Conservation (phyloP, 2,797 vertebrate genomes). For the Thalassophryne amazonica region DNA sequence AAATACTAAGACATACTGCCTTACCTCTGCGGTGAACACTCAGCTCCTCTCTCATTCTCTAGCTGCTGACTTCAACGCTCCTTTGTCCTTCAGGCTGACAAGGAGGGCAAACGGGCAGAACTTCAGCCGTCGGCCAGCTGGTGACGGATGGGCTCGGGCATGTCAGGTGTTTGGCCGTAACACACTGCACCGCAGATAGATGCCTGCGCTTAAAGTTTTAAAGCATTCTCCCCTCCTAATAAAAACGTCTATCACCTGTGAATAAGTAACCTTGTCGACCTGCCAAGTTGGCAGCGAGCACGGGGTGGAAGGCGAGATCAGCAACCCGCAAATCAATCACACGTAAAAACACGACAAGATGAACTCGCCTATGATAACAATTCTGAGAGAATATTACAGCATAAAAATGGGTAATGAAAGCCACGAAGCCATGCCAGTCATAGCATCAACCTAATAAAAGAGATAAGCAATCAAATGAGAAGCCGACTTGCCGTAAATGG, state of each 20-base stretch:
- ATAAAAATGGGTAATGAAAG: conserved; percentile 73
- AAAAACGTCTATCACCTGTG: conserved; percentile 73
- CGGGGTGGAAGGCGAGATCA: conserved; percentile 46
- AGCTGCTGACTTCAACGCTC: conserved; percentile 13
- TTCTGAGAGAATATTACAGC: conserved; percentile 65
- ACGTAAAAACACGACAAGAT: conserved; percentile 64
- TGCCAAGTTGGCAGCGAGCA: conserved; percentile 31
- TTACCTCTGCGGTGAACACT: not conserved
- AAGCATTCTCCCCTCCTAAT: conserved; percentile 60
- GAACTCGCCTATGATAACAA: conserved; percentile 60
- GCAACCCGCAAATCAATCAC: conserved; percentile 71
- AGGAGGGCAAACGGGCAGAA: conserved; percentile 54
- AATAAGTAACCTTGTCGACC: conserved; percentile 70
- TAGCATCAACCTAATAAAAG: conserved; percentile 75
- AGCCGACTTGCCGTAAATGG: conserved; percentile 62
- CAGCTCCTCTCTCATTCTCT: not conserved
- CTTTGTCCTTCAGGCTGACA: conserved; percentile 59
- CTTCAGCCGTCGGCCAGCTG: conserved; percentile 19
- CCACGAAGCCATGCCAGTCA: conserved; percentile 63
- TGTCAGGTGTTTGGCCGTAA: conserved; percentile 32
- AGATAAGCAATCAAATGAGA: conserved; percentile 76
- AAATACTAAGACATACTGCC: conserved; percentile 8
- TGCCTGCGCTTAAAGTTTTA: conserved; percentile 60
- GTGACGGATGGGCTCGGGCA: conserved; percentile 59
- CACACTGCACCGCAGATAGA: conserved; percentile 57